These are phyloP conservation scores for Andrena flavipes DNA, from an alignment of 2,888 invertebrate species.

Conservation along the genomic window DNA sequence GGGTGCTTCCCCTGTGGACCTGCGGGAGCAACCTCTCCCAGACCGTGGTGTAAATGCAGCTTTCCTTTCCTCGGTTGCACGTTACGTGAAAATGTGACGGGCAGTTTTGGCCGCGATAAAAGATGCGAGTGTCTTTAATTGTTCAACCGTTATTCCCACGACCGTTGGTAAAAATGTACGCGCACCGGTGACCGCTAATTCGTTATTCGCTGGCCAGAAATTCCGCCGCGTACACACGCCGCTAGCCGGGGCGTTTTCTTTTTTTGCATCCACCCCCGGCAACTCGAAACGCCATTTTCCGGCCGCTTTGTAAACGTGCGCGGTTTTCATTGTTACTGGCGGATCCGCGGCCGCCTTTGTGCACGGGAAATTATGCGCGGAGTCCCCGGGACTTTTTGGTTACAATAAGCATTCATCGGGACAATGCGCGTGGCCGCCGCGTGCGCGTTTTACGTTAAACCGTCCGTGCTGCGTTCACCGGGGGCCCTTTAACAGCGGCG, in stretches of 20 bases:
- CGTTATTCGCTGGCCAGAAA: slow-evolving; percentile 1
- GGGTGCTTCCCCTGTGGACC: background rate
- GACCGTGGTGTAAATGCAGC: background rate
- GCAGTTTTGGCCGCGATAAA: background rate
- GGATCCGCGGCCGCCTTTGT: slow-evolving; percentile 47
- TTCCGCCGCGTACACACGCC: background rate
- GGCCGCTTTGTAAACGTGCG: slow-evolving; percentile 46
- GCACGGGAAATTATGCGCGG: slow-evolving; percentile 51
- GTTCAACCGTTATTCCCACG: background rate
- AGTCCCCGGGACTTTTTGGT: slow-evolving; percentile 47
- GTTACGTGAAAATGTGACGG: background rate
- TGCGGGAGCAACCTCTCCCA: background rate
- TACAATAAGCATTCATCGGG: slow-evolving; percentile 57
- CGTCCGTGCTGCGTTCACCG: slow-evolving; percentile 7
- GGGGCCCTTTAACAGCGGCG: slow-evolving; percentile 10
- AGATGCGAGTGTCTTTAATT: too few species aligned
- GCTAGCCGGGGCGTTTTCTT: background rate
- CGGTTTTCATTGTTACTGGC: slow-evolving; percentile 48
- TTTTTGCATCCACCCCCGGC: slow-evolving; percentile 8
- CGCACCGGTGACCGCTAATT: background rate
- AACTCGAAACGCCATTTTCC: slow-evolving; percentile 55
- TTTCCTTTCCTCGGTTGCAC: background rate
- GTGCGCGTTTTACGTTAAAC: slow-evolving; percentile 40
- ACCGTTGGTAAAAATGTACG: background rate
- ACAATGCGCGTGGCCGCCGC: slow-evolving; percentile 43